Percentiles rank a stretch among this genome's conserved stretches.
phyloP scores from a whole-genome alignment of 2,113 vertebrate genomes.

The Pseudolaguvia tuberculata region DNA sequence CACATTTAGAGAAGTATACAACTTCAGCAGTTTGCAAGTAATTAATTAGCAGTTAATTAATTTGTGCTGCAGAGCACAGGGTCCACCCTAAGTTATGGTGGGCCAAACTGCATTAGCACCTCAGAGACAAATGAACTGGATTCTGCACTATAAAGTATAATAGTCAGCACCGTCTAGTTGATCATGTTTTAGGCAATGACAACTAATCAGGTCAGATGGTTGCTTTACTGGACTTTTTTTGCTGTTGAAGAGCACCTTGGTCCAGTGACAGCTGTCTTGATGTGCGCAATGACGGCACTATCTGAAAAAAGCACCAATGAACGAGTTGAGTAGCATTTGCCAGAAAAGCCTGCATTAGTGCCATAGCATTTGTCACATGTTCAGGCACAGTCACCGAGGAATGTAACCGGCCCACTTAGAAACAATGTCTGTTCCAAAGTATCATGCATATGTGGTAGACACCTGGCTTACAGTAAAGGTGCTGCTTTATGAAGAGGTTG shows the following conservation, averaged over 20 bases:
- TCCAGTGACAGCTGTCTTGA: constrained; percentile 19
- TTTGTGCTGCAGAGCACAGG: constrained; percentile 16
- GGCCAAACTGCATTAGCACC: constrained; percentile 40
- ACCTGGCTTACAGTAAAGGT: constrained; percentile 27
- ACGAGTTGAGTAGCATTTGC: constrained; percentile 40
- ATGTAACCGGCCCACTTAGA: constrained; percentile 5
- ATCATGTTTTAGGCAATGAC: constrained; percentile 9
- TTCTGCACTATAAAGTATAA: constrained; percentile 30
- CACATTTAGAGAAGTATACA: constrained; percentile 7
- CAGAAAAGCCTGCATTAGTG: constrained; percentile 13
- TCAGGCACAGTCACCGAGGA: constrained; percentile 3
- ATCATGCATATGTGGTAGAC: constrained; percentile 6
- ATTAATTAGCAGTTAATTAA: background rate
- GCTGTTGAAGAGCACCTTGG: constrained; percentile 41
- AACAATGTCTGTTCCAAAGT: constrained; percentile 12
- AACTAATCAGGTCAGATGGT: background rate
- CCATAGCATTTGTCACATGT: constrained; percentile 9
- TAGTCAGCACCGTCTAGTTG: constrained; percentile 41
- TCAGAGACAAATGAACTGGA: constrained; percentile 21
- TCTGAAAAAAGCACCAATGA: constrained; percentile 49
- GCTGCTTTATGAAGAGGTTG: constrained; percentile 16
- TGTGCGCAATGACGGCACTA: constrained; percentile 34
- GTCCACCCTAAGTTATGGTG: constrained; percentile 16
- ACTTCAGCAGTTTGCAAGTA: background rate
- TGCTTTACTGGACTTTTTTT: constrained; percentile 27